Conservation (phyloP, 2,113 vertebrate species). For the Columbina picui region DNA sequence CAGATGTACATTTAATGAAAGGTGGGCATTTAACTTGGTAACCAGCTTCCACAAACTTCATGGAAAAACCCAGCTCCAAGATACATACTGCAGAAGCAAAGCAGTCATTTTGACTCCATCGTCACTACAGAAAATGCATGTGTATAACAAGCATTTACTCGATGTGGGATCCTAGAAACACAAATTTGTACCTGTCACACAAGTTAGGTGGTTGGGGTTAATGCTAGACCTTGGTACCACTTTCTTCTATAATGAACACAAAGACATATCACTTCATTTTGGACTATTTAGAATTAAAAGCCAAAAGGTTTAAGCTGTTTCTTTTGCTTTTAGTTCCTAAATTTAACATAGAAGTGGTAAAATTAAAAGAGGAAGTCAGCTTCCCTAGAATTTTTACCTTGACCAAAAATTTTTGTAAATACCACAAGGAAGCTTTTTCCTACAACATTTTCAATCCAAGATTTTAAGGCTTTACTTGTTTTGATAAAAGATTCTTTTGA, state of each 20-base stretch:
- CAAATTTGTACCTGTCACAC: not conserved
- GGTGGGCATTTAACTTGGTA: not conserved
- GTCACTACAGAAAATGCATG: not conserved
- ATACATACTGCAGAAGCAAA: not conserved
- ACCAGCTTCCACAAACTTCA: slow-evolving; percentile 15
- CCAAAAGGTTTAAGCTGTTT: not conserved
- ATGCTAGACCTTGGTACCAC: not conserved
- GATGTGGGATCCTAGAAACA: not conserved
- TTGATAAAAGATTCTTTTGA: not conserved
- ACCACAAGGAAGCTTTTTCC: not conserved
- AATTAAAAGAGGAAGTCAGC: not conserved
- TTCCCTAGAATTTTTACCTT: not conserved
- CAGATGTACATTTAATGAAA: slow-evolving; percentile 29
- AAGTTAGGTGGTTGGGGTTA: not conserved
- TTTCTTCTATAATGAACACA: not conserved
- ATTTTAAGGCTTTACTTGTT: not conserved
- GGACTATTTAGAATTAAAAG: not conserved
- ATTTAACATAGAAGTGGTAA: not conserved
- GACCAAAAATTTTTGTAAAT: not conserved
- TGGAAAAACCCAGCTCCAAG: not conserved
- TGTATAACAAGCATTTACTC: not conserved
- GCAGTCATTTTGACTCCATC: not conserved
- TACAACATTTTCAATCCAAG: not conserved
- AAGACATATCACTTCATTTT: not conserved
- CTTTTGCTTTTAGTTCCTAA: not conserved